Conservation (phyloP, 2,888 invertebrate species). For the Ophion obscuratus region DNA sequence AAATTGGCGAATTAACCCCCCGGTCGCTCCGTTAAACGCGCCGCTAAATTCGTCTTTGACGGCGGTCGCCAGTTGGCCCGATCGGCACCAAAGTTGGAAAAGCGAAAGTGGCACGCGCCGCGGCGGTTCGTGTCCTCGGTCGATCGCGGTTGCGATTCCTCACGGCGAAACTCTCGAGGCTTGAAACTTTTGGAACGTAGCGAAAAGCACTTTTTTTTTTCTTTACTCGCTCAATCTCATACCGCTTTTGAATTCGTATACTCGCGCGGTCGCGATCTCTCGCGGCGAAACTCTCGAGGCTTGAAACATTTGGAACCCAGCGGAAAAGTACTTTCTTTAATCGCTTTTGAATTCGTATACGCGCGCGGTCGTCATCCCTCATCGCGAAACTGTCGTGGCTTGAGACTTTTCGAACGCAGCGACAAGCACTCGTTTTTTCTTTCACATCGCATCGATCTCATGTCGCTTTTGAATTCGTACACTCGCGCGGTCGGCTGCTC, state of each 20-base stretch:
- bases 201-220: no score
- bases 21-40: background rate
- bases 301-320: no score
- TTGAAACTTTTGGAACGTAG: conserved; percentile 55
- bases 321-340: no score
- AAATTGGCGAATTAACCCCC: background rate
- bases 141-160: conserved; percentile 53
- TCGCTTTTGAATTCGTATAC: conserved; percentile 12
- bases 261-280: no score
- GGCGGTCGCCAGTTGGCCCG: background rate
- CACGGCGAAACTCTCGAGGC: background rate
- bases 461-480: no score
- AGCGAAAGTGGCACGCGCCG: conserved; percentile 61
- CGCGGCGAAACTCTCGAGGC: no score
- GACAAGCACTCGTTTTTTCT: no score
- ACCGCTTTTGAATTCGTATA: no score
- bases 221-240: no score
- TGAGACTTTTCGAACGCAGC: conserved; percentile 54
- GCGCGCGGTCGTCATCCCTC: conserved; percentile 48
- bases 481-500: background rate
- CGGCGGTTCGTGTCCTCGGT: conserved; percentile 48
- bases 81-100: conserved; percentile 29
- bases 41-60: background rate
- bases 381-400: background rate
- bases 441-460: no score